A percentile compares a stretch with the other conserved stretches of the same genome.
Conservation (phyloP, 23 tunicate genomes). For the Corella eumyota region DNA sequence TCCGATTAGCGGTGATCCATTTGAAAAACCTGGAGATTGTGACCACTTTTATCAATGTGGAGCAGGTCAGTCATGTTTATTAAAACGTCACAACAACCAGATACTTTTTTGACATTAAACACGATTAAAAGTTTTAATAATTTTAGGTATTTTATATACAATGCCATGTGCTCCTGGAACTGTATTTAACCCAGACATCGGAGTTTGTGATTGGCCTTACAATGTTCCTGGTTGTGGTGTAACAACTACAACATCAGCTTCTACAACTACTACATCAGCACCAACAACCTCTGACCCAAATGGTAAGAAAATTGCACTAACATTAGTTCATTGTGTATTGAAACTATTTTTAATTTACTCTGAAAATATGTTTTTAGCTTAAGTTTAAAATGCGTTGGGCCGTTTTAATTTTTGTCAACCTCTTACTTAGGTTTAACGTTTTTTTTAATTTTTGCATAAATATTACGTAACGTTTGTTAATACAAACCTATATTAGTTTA, state of each 20-base stretch:
- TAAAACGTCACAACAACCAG: too few relatives aligned
- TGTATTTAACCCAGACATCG: slow-evolving; percentile 26
- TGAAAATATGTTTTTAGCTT: too few relatives aligned
- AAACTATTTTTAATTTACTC: too few relatives aligned
- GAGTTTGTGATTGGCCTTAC: slow-evolving; percentile 33
- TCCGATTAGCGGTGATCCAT: slow-evolving; percentile 25
- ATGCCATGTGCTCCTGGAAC: slow-evolving; percentile 36
- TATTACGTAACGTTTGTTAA: too few relatives aligned
- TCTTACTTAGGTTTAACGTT: too few relatives aligned
- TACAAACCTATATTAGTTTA: too few relatives aligned
- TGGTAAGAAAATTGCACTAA: too few relatives aligned
- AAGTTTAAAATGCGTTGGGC: too few relatives aligned
- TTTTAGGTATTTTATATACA: slow-evolving; percentile 6
- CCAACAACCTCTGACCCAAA: slow-evolving; percentile 14
- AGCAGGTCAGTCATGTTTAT: too few relatives aligned
- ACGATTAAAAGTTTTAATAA: background rate
- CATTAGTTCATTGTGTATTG: too few relatives aligned
- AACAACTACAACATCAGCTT: slow-evolving; percentile 9
- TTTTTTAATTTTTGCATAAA: too few relatives aligned
- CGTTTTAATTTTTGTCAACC: too few relatives aligned
- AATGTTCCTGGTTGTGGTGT: slow-evolving; percentile 43
- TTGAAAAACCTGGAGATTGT: slow-evolving; percentile 25
- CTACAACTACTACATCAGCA: slow-evolving; percentile 8
- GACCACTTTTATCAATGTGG: slow-evolving; percentile 27
- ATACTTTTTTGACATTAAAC: background rate